Conservation (phyloP, 2,797 vertebrate genomes). For the Vireo griseus region DNA sequence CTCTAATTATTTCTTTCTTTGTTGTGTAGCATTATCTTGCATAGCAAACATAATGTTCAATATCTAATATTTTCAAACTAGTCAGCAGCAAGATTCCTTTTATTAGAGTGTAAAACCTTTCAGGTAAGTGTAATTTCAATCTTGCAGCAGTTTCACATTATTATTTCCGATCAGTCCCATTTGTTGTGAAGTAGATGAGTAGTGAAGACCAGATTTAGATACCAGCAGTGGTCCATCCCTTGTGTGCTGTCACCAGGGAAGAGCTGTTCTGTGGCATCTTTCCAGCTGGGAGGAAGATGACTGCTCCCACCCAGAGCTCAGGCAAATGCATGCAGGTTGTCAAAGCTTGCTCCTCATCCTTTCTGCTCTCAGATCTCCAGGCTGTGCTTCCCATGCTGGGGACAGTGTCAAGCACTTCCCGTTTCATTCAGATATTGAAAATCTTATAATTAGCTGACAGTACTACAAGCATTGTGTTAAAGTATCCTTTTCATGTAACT, state of each 20-base stretch:
- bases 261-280: neutral
- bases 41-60: neutral
- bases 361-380: neutral
- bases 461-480: neutral
- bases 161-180: neutral
- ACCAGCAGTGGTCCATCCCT: neutral
- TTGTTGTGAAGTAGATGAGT: neutral
- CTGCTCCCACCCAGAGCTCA: neutral
- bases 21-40: neutral
- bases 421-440: neutral
- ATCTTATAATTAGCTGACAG: neutral
- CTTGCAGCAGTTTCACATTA: neutral
- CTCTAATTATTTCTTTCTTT: neutral
- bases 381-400: neutral
- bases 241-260: neutral
- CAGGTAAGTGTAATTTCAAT: neutral
- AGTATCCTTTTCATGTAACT: neutral
- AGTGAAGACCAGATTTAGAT: neutral
- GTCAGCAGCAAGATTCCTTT: neutral
- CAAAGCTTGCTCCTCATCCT: neutral
- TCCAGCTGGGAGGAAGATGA: neutral
- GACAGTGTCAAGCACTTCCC: neutral
- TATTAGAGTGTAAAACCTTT: neutral
- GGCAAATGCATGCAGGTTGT: accelerated
- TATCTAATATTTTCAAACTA: neutral